Base-by-base conservation (phyloP, 1,140 invertebrate species). In the Ladona fulva region DNA sequence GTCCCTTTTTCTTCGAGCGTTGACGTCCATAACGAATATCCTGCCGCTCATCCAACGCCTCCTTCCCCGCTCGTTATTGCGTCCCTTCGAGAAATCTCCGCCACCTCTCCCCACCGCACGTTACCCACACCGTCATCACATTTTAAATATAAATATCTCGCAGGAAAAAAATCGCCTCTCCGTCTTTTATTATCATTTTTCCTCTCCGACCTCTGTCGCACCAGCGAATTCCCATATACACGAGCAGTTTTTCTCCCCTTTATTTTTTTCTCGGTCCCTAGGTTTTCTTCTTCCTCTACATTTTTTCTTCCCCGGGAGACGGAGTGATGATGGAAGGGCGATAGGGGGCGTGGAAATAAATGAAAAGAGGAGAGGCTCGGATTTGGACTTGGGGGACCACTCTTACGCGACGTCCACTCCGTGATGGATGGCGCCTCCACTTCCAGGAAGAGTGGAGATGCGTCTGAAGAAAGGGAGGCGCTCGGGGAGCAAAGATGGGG, bases 361-460 rank as follows among this genome's bases (percentile, higher is more conserved):
- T 16, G 52, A 66, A 66, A 66, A 66, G 52, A 66, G n/a, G 52
- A 66, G 52, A 66, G n/a, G 52, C 52, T 66, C 52, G 52, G 52
- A 66, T 66, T 66, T 66, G 52, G 52, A 66, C 52, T 66, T 66
- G n/a, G 52, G 44, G 52, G 52, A 66, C 52, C 52, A 66, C 52
- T 66, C 52, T 66, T 66, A 66, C 14, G 44, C 44, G 44, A 52
- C 44, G 52, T 66, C 52, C 52, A 66, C 16, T 66, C 3, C 3
- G 52, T 66, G 52, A 66, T 66, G 52, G 52, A 66, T 66, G 52
- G 52, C 52, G 12, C 52, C 52, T 19, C 52, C n/a, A 52, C 10
- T 52, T 19, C 19, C 44, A 11, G 44, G 44, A n/a, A 52, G 44
- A 52, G 44, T 52, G 44, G 44, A n/a, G n/a, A n/a, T n/a, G n/a